Base-by-base conservation (phyloP, 2,797 vertebrate species). In the Esox lucius region DNA sequence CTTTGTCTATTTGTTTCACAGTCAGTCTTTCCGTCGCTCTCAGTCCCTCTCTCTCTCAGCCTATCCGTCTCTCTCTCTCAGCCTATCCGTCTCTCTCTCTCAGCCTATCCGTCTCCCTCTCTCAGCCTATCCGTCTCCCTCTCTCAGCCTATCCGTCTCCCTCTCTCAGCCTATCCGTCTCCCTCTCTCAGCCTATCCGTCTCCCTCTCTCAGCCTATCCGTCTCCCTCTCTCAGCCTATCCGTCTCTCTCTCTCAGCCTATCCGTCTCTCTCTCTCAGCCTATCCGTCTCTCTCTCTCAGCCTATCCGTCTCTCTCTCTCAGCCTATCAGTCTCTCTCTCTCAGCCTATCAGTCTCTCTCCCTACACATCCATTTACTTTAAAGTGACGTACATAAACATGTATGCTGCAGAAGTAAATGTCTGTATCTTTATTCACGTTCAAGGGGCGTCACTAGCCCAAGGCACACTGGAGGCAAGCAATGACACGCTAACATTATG, bases 381-480 rank as follows among this genome's bases (percentile, higher is more conserved):
- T n/a, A 17, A 6, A 53, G 49, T n/a, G 0, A 19, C 7, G 15
- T n/a, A 17, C 19, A 53, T 8, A 15, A 5, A 53, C 22, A 61
- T 26, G 7, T 19, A 61, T 59, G 11, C 3, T 26, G 1, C 59
- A 22, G 78, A 35, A 22, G 19, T 42, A 2, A 85, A 82, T 89
- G 72, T 59, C 72, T 83, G 86, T 81, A 16, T 42, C 87, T 91
- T 90, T 89, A 87, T 89, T 26, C 3, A 5, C 26, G 16, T 66
- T 31, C 31, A 66, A 17, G 64, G 49, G 49, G 6, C 1, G 49
- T 51, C 49, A 51, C 49, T 51, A 51, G 49, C 49, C 17, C 49
- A 51, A 51, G 17, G 49, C 17, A 53, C 17, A 19, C 19, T 19
- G 19, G 49, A 53, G 17, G 16, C 49, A 17, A 53, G 49, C 49